A percentile compares a stretch with the other conserved stretches of the same genome.
These are phyloP conservation scores for Diplogasteroides magnus DNA, from an alignment of 1,140 invertebrate genomes.

Conservation along the genomic window DNA sequence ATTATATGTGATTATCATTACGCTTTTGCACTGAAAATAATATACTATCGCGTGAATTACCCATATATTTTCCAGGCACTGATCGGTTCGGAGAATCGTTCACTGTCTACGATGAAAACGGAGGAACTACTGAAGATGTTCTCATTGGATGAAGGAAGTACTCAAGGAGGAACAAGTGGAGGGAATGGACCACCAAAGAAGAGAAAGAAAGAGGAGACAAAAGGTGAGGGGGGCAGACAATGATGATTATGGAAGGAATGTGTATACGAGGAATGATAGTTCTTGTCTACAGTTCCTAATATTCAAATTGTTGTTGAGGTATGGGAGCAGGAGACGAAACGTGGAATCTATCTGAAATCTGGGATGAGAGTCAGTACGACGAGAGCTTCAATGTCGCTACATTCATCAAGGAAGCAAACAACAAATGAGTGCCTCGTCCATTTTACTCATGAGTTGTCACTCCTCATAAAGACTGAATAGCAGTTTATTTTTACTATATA, in stretches of 20 bases:
- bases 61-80: constrained; percentile 36
- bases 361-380: constrained; percentile 45
- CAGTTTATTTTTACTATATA: too few relatives aligned
- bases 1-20: too few relatives aligned
- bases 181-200: constrained; percentile 7
- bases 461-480: too few relatives aligned
- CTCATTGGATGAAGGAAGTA: constrained; percentile 24
- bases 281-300: constrained; percentile 6
- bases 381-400: constrained; percentile 36
- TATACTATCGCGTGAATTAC: too few relatives aligned
- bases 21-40: too few relatives aligned
- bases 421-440: too few relatives aligned
- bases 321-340: constrained; percentile 17
- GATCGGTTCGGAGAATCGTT: constrained; percentile 51
- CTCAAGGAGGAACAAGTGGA: background rate
- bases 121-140: constrained; percentile 50
- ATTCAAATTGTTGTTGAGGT: background rate
- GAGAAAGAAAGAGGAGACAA: background rate
- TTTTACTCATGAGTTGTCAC: too few relatives aligned
- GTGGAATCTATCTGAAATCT: constrained; percentile 41
- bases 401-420: constrained; percentile 40
- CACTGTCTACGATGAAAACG: constrained; percentile 49
- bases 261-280: background rate
- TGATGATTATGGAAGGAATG: background rate
- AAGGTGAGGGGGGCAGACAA: constrained; percentile 5